A percentile compares a stretch with the other conserved stretches of the same genome.
Evolutionary conservation across 1,140 invertebrate species (phyloP).

Genomic region (Muscidifurax raptorellus): DNA sequence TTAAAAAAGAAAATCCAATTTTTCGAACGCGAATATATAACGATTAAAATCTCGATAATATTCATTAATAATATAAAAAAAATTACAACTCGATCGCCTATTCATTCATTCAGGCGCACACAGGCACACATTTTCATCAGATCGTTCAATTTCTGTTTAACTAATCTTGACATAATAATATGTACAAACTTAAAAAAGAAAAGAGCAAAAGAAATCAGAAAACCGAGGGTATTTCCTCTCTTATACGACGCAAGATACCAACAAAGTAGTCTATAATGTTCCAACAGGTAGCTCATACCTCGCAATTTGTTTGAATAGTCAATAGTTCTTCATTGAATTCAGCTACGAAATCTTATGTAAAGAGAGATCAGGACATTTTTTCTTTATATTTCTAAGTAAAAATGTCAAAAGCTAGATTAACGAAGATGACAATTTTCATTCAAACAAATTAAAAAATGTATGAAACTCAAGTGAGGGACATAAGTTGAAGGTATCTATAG

Average conservation of each 20-base stretch:
- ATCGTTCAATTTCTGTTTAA: slow-evolving; percentile 38
- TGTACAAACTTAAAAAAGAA: slow-evolving; percentile 55
- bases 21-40: slow-evolving; percentile 20
- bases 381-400: background rate
- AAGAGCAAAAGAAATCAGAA: slow-evolving; percentile 41
- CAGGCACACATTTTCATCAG: slow-evolving; percentile 26
- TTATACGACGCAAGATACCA: slow-evolving; percentile 7
- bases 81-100: slow-evolving; percentile 23
- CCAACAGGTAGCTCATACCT: background rate
- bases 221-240: slow-evolving; percentile 18
- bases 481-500: background rate
- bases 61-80: slow-evolving; percentile 7
- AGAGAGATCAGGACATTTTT: background rate
- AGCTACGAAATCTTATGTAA: background rate
- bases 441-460: slow-evolving; percentile 12
- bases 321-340: background rate
- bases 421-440: background rate
- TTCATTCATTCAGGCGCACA: background rate
- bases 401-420: background rate
- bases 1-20: slow-evolving; percentile 33
- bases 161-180: slow-evolving; percentile 44
- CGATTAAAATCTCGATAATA: slow-evolving; percentile 41
- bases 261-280: slow-evolving; percentile 18
- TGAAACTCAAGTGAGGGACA: background rate
- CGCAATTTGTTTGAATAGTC: background rate